phyloP scores from a whole-genome alignment of 2,797 vertebrate genomes.

The Lophura swinhoii region DNA sequence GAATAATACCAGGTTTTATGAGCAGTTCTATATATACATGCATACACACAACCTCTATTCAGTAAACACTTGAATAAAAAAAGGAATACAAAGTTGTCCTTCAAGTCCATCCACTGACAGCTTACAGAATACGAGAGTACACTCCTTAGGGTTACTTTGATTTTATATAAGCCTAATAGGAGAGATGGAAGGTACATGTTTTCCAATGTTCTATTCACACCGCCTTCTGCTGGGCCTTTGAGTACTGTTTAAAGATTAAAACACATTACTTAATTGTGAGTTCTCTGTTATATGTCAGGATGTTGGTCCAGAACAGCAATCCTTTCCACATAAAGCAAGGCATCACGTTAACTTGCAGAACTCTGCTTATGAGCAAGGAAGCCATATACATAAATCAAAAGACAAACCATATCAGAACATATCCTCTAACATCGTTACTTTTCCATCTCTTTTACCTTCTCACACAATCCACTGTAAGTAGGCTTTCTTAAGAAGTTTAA shows the following conservation, averaged over 20 bases:
- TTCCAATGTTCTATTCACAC: background rate
- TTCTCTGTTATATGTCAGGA: background rate
- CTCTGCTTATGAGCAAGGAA: background rate
- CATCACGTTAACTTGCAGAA: background rate
- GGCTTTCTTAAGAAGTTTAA: background rate
- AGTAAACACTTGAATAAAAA: background rate
- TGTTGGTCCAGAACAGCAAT: background rate
- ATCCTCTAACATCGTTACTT: background rate
- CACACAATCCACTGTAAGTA: slow-evolving; percentile 16
- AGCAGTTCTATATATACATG: background rate
- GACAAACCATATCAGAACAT: slow-evolving; percentile 4
- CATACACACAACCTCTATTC: background rate
- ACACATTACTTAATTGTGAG: background rate
- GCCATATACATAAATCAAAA: slow-evolving; percentile 6
- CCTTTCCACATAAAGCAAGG: background rate
- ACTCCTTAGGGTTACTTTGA: background rate
- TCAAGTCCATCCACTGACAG: background rate
- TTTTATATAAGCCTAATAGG: background rate
- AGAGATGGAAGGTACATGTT: background rate
- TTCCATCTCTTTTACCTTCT: slow-evolving; percentile 32
- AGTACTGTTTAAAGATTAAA: background rate
- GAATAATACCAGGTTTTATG: background rate
- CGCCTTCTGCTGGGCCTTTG: background rate
- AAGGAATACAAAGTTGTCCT: background rate
- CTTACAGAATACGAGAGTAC: background rate